Percentiles rank a stretch among this genome's conserved stretches.
Evolutionary conservation across 2,797 vertebrate species (phyloP).

Genomic region (Schizothorax lantsangensis): DNA sequence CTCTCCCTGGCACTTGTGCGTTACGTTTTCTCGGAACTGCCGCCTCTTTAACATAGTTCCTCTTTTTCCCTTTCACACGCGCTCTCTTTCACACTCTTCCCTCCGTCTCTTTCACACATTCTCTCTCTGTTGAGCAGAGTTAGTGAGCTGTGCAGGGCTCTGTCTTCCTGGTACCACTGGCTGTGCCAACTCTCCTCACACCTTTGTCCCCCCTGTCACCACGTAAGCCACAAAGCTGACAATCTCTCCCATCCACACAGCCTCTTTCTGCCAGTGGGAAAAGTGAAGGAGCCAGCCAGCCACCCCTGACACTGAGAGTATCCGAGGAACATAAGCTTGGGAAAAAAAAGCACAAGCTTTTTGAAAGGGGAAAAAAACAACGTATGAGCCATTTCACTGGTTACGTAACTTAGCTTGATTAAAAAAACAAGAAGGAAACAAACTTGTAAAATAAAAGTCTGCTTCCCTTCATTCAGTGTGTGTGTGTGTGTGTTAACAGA

Average conservation of each 20-base stretch:
- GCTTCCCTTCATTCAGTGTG: background rate
- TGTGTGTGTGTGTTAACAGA: background rate
- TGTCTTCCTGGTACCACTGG: constrained; percentile 25
- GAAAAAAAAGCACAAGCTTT: constrained; percentile 24
- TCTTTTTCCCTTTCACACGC: constrained; percentile 13
- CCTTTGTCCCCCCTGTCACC: constrained; percentile 57
- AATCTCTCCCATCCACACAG: constrained; percentile 55
- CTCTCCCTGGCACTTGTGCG: background rate
- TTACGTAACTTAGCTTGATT: constrained; percentile 51
- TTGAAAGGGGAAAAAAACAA: constrained; percentile 4
- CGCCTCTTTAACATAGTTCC: constrained; percentile 27
- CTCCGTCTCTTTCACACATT: constrained; percentile 44
- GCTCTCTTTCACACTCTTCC: constrained; percentile 28
- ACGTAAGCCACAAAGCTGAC: constrained; percentile 57
- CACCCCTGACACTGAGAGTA: constrained; percentile 32
- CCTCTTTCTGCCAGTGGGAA: constrained; percentile 46
- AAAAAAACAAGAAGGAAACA: constrained; percentile 25
- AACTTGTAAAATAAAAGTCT: constrained; percentile 23
- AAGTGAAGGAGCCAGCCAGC: constrained; percentile 43
- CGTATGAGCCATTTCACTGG: constrained; percentile 29
- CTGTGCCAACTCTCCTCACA: constrained; percentile 56
- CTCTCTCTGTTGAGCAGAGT: constrained; percentile 46
- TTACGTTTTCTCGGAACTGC: background rate
- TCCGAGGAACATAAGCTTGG: constrained; percentile 21
- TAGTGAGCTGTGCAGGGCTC: constrained; percentile 37